Percentiles rank a stretch among this genome's conserved stretches.
Evolutionary conservation across 2,797 vertebrate genomes (phyloP).

Genomic region (Cygnus olor): DNA sequence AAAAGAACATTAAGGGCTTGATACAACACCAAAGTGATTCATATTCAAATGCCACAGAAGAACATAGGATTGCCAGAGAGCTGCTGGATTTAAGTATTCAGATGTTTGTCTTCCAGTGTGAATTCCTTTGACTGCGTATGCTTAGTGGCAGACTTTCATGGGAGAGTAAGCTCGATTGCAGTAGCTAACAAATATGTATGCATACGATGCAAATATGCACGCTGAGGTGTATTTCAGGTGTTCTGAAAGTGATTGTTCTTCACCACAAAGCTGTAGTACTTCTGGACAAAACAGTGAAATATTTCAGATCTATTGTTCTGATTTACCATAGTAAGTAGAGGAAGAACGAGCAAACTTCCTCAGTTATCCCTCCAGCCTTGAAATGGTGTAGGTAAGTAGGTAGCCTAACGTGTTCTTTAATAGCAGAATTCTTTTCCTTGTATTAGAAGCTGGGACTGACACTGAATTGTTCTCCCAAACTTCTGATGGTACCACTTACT

Average conservation of each 20-base stretch:
- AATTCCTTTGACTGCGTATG: background rate
- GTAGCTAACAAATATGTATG: background rate
- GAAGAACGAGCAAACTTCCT: background rate
- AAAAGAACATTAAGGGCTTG: constrained; percentile 30
- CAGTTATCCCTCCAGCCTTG: background rate
- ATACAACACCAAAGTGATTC: constrained; percentile 12
- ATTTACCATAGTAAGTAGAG: background rate
- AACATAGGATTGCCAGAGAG: background rate
- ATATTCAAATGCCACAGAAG: constrained; percentile 5
- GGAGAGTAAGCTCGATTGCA: background rate
- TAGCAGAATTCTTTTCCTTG: background rate
- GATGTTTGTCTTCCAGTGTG: background rate
- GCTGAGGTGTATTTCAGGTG: background rate
- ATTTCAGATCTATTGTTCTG: background rate
- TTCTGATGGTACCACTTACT: rapidly evolving
- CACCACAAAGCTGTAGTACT: background rate
- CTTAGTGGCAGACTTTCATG: background rate
- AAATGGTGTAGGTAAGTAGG: background rate
- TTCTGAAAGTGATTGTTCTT: background rate
- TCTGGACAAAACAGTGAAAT: background rate
- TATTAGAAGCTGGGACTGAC: background rate
- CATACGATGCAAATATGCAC: rapidly evolving
- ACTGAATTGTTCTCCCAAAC: background rate
- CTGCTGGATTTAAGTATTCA: background rate
- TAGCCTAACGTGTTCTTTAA: background rate